phyloP scores from a whole-genome alignment of 2,797 vertebrate genomes.

The Pangasius sanitwongsei region DNA sequence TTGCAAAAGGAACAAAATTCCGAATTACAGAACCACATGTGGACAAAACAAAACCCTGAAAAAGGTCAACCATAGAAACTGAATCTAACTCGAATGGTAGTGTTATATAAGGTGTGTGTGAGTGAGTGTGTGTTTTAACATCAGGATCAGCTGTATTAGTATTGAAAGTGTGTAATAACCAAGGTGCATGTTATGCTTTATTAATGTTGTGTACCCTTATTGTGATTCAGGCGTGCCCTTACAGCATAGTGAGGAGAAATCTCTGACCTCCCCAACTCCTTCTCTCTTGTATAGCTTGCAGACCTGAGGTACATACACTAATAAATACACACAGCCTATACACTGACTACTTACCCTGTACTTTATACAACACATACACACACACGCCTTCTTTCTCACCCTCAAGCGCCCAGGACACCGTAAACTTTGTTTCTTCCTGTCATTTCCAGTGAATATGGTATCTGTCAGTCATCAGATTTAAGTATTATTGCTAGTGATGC shows the following conservation, averaged over 20 bases:
- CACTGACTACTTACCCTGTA: neutral
- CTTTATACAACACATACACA: too few species aligned
- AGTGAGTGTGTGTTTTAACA: too few species aligned
- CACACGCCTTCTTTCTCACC: neutral
- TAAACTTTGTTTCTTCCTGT: neutral
- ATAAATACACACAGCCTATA: neutral
- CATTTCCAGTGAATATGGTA: neutral
- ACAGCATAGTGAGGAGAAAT: neutral
- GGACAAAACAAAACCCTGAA: too few species aligned
- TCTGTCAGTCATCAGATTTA: neutral
- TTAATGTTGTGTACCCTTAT: neutral
- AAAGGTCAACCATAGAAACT: too few species aligned
- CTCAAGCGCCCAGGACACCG: neutral
- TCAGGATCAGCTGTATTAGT: neutral
- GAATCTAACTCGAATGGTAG: too few species aligned
- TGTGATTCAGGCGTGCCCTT: neutral
- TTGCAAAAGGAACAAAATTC: too few species aligned
- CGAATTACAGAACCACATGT: too few species aligned
- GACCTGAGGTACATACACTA: neutral
- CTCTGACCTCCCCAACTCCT: neutral
- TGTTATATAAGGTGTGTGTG: neutral
- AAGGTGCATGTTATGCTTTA: neutral
- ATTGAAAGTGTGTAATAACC: neutral
- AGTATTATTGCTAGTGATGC: neutral
- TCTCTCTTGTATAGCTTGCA: neutral